Base-by-base conservation (phyloP, 2,888 invertebrate genomes). In the Caenorhabditis sp. region DNA sequence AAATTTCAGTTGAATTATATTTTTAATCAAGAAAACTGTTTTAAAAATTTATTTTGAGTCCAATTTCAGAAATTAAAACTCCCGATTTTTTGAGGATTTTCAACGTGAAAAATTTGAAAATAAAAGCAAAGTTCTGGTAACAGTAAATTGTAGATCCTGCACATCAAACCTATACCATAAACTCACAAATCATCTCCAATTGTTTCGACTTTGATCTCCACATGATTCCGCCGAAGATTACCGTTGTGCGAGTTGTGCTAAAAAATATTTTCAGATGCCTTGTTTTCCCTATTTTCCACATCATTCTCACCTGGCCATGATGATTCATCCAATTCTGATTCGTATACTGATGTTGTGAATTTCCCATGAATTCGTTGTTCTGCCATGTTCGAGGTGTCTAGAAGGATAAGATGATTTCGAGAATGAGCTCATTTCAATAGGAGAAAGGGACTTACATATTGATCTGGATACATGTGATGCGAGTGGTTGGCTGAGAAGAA, bases 401-500 rank as follows among this genome's bases (percentile, higher is more conserved):
- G 60, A 72, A 63, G 1, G 1, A 7, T 1, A 26, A 14, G 20
- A 26, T 1, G n/a, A 17, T 31, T 12, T 68, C 3, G 27, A 10
- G 3, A 26, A 50, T 50, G 56, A 7, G 5, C 7, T 56, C 21
- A 31, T 23, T 31, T 7, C n/a, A n/a, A n/a, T n/a, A n/a, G n/a
- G n/a, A n/a, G n/a, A n/a, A n/a, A n/a, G n/a, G n/a, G n/a, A 7
- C 58, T 59, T 27, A 73, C 73, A 54, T 69, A 74, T 67, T 74
- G 69, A 61, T 74, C 73, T 20, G 73, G 73, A 63, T 70, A 70
- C 73, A 74, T 69, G 60, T 70, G 73, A 70, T 75, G 70, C 7
- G 70, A 67, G 56, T 74, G 63, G 63, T 74, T 69, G 8, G 73
- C 63, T 38, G 75, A 75, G 59, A 75, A 75, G 20, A 75, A 75